Conservation (phyloP, 2,888 invertebrate genomes). For the Encarsia formosa region DNA sequence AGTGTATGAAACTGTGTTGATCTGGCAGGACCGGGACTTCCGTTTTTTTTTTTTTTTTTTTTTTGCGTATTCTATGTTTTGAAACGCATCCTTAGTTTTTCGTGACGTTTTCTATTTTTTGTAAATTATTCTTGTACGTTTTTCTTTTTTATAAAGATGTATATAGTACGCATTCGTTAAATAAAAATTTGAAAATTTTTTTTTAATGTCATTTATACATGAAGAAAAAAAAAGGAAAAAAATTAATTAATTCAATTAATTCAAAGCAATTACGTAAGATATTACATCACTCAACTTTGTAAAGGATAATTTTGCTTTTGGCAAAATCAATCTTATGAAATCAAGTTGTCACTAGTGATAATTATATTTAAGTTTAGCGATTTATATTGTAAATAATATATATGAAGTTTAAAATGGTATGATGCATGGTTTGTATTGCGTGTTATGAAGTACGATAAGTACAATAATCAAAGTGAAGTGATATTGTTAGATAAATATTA, state of each 20-base stretch:
- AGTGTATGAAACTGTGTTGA: conserved; percentile 26
- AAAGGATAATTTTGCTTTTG: conserved; percentile 6
- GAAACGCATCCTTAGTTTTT: conserved; percentile 11
- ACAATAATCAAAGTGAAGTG: conserved; percentile 24
- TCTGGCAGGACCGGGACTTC: conserved; percentile 46
- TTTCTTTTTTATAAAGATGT: conserved; percentile 24
- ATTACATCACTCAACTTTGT: conserved; percentile 3
- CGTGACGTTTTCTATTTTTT: conserved; percentile 18
- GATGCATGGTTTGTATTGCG: conserved; percentile 21
- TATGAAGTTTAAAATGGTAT: conserved; percentile 16
- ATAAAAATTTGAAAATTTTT: conserved; percentile 32
- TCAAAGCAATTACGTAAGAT: conserved; percentile 6
- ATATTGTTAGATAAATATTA: neutral
- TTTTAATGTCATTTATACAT: conserved; percentile 38
- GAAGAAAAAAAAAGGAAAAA: conserved; percentile 10
- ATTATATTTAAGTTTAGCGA: conserved; percentile 13
- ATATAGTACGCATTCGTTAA: conserved; percentile 47
- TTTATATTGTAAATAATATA: conserved; percentile 22
- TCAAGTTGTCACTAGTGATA: conserved; percentile 24
- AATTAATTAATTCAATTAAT: conserved; percentile 4
- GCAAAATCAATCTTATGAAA: conserved; percentile 1
- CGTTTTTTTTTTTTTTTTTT: conserved; percentile 16
- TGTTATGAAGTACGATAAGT: conserved; percentile 26
- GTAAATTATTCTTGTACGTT: conserved; percentile 8
- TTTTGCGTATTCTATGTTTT: conserved; percentile 2